These are phyloP conservation scores for Acronicta aceris DNA, from an alignment of 2,888 invertebrate species.

Conservation along the genomic window DNA sequence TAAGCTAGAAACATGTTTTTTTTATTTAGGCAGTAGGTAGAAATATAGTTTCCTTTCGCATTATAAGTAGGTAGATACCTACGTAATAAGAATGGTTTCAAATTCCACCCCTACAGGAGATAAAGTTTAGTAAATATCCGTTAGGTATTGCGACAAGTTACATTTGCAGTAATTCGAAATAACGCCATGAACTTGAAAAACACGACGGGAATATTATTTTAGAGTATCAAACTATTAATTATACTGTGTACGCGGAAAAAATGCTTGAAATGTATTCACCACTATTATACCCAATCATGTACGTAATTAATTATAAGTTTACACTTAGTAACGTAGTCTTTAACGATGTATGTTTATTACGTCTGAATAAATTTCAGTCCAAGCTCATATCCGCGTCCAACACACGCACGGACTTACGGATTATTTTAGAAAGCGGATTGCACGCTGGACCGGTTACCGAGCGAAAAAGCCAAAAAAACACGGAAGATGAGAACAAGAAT, in stretches of 20 bases:
- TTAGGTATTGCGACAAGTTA: too few species aligned
- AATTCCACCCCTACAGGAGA: too few species aligned
- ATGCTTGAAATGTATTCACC: background rate
- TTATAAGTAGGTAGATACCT: too few species aligned
- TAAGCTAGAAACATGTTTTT: too few species aligned
- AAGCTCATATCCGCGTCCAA: constrained; percentile 79
- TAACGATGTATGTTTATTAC: constrained; percentile 46
- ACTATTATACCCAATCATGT: constrained; percentile 17
- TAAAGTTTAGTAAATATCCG: too few species aligned
- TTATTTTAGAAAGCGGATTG: constrained; percentile 85
- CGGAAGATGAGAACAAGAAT: constrained; percentile 61
- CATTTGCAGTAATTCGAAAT: background rate
- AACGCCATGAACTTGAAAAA: background rate
- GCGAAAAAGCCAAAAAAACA: constrained; percentile 70
- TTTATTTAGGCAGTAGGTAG: too few species aligned
- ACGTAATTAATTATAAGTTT: constrained; percentile 18
- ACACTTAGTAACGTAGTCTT: constrained; percentile 35
- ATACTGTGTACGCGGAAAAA: background rate
- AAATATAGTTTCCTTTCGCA: too few species aligned
- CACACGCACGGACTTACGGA: constrained; percentile 77
- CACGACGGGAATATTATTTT: background rate
- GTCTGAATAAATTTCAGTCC: constrained; percentile 64
- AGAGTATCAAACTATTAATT: too few species aligned
- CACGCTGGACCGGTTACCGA: constrained; percentile 78
- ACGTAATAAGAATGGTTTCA: too few species aligned